Evolutionary conservation across 2,888 invertebrate species (phyloP).

Genomic region (Drosophila meridionalis): DNA sequence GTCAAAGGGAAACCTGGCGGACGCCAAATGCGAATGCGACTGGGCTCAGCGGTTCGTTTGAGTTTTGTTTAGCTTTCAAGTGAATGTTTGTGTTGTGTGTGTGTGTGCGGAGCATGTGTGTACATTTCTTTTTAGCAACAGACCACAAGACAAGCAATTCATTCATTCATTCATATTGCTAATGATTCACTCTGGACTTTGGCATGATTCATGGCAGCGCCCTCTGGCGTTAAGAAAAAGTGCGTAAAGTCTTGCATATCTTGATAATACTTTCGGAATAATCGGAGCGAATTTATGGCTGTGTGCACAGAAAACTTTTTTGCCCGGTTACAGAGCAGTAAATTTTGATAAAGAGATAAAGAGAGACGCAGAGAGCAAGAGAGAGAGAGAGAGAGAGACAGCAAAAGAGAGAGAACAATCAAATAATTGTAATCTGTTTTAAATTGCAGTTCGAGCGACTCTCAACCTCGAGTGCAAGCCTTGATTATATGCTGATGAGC

Average conservation of each 20-base stretch:
- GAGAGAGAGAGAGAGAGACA: conserved; percentile 10
- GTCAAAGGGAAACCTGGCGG: conserved; percentile 54
- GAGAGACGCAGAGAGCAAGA: background rate
- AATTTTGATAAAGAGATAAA: conserved; percentile 7
- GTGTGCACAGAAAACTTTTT: conserved; percentile 56
- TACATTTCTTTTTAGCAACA: conserved; percentile 39
- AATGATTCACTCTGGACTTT: conserved; percentile 52
- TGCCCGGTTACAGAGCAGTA: conserved; percentile 16
- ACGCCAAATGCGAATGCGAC: conserved; percentile 36
- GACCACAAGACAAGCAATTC: conserved; percentile 49
- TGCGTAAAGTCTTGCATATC: conserved; percentile 48
- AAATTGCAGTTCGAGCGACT: conserved; percentile 61
- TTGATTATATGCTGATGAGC: conserved; percentile 75
- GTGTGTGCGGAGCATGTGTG: conserved; percentile 14
- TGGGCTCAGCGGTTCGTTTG: conserved; percentile 44
- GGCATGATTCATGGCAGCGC: conserved; percentile 47
- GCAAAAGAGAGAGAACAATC: conserved; percentile 50
- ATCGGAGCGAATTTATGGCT: conserved; percentile 67
- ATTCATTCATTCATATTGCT: conserved; percentile 47
- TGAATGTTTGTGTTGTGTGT: conserved; percentile 7
- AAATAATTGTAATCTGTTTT: conserved; percentile 79
- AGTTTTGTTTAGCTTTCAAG: conserved; percentile 44
- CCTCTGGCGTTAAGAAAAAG: conserved; percentile 32
- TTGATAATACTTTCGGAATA: conserved; percentile 51
- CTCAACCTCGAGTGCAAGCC: conserved; percentile 8